Conservation (phyloP, 2,888 invertebrate species). For the Andrena hattorfiana region DNA sequence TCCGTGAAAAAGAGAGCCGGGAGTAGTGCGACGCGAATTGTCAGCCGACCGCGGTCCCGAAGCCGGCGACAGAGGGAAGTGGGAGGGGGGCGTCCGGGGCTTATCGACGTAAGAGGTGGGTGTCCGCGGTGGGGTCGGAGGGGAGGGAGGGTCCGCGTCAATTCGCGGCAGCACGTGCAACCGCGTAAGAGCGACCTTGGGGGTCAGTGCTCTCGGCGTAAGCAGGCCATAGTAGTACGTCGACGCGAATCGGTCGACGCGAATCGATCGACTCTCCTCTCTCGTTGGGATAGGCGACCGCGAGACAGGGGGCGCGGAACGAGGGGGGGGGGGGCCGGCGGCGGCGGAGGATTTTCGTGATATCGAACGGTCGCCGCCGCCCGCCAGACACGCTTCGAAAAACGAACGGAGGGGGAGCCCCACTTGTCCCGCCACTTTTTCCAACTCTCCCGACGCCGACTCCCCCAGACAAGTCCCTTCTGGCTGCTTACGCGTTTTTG, state of each 20-base stretch:
- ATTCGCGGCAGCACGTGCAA: constrained; percentile 81
- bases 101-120: constrained; percentile 5
- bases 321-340: neutral
- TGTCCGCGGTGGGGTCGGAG: neutral
- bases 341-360: constrained; percentile 45
- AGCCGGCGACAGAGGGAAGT: neutral
- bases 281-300: constrained; percentile 70
- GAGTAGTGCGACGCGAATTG: constrained; percentile 2
- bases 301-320: constrained; percentile 23
- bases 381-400: constrained; percentile 43
- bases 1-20: neutral
- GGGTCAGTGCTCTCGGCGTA: constrained; percentile 79
- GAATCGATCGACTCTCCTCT: constrained; percentile 71
- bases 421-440: constrained; percentile 33
- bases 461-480: constrained; percentile 28
- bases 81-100: neutral
- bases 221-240: constrained; percentile 78
- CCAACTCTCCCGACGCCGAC: neutral
- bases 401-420: constrained; percentile 21
- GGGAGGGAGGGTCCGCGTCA: constrained; percentile 64
- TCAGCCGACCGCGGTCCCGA: constrained; percentile 5
- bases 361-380: constrained; percentile 60
- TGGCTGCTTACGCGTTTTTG: constrained; percentile 32
- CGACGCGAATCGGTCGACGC: constrained; percentile 73
- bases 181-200: constrained; percentile 82